Conservation (phyloP, 1,140 invertebrate genomes). For the Drosophila tropicalis region DNA sequence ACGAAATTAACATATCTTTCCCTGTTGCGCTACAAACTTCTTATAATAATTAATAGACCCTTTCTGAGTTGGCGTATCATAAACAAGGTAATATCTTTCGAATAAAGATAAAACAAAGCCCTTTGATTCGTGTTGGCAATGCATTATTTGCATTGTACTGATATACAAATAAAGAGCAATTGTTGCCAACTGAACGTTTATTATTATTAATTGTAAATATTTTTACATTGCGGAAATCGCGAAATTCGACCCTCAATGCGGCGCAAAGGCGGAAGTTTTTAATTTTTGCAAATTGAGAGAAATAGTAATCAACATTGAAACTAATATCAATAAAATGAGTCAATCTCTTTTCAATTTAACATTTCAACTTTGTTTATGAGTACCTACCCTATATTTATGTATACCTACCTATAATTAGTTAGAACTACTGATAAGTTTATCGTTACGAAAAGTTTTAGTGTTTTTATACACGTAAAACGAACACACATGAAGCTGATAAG, state of each 20-base stretch:
- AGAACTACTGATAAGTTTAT: slow-evolving; percentile 35
- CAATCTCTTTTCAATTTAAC: slow-evolving; percentile 41
- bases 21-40: neutral
- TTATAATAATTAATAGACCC: neutral
- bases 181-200: slow-evolving; percentile 32
- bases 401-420: slow-evolving; percentile 16
- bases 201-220: slow-evolving; percentile 17
- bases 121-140: slow-evolving; percentile 5
- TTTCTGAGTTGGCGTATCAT: neutral
- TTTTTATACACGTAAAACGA: slow-evolving; percentile 17
- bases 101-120: slow-evolving; percentile 18
- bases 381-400: slow-evolving; percentile 23
- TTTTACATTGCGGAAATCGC: slow-evolving; percentile 46
- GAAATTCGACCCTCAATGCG: slow-evolving; percentile 33
- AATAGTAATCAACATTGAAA: slow-evolving; percentile 22
- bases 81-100: slow-evolving; percentile 1
- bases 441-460: slow-evolving; percentile 39
- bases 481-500: slow-evolving; percentile 41
- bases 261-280: slow-evolving; percentile 40
- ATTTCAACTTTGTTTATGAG: slow-evolving; percentile 25
- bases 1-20: neutral
- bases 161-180: slow-evolving; percentile 29
- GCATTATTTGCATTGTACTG: slow-evolving; percentile 11
- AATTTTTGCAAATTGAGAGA: slow-evolving; percentile 1
- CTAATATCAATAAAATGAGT: slow-evolving; percentile 12